phyloP scores from a whole-genome alignment of 2,797 vertebrate species.

The Mionectes olivaceus region DNA sequence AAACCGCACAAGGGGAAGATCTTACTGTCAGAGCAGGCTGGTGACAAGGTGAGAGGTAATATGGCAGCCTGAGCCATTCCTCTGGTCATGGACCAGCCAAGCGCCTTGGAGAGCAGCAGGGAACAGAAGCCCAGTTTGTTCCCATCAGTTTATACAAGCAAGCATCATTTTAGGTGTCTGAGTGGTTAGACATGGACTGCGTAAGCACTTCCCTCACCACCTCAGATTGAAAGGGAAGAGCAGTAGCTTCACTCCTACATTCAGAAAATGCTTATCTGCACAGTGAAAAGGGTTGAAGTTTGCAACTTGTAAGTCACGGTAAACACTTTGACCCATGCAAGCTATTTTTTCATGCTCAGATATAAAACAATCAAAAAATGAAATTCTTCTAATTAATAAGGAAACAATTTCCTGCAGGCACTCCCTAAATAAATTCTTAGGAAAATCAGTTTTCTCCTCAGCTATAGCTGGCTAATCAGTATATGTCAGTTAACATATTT shows the following conservation, averaged over 20 bases:
- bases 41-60: background rate
- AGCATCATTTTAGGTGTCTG: background rate
- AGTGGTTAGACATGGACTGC: background rate
- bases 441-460: slow-evolving; percentile 3
- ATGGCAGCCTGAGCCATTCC: background rate
- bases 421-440: background rate
- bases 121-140: background rate
- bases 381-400: background rate
- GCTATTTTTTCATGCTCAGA: background rate
- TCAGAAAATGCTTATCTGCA: background rate
- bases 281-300: background rate
- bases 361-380: background rate
- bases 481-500: background rate
- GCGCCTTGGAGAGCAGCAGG: background rate
- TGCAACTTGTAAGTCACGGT: background rate
- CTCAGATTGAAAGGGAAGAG: background rate
- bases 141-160: background rate
- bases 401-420: background rate
- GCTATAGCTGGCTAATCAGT: slow-evolving; percentile 13
- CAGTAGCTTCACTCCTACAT: background rate
- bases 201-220: background rate
- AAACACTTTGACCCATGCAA: background rate
- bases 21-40: background rate
- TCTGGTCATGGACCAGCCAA: background rate
- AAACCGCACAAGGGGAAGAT: background rate